These are phyloP conservation scores for Dicrurus megarhynchus DNA, from an alignment of 2,113 vertebrate species.

Conservation along the genomic window DNA sequence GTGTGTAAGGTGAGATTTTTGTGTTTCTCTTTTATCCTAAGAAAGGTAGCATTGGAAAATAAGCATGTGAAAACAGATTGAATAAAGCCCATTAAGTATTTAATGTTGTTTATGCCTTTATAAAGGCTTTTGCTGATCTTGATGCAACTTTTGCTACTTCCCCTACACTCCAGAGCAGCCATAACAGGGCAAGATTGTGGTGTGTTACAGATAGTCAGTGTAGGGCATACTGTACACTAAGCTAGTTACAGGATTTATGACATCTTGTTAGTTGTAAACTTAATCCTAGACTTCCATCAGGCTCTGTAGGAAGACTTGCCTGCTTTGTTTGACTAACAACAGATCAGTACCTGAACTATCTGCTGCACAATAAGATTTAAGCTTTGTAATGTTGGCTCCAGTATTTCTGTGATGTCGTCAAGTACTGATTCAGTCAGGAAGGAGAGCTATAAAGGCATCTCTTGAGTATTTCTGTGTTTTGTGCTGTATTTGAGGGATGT, in stretches of 20 bases:
- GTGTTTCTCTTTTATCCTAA: background rate
- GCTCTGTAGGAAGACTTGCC: background rate
- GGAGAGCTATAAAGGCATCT: background rate
- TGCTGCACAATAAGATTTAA: background rate
- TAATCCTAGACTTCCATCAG: background rate
- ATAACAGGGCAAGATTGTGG: background rate
- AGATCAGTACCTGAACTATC: background rate
- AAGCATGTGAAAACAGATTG: background rate
- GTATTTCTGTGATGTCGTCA: background rate
- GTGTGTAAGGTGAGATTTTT: slow-evolving; percentile 74
- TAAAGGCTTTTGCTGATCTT: background rate
- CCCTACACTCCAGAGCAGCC: background rate
- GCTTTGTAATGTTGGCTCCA: background rate
- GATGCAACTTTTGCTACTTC: background rate
- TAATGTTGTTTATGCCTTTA: background rate
- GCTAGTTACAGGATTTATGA: background rate
- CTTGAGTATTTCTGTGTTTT: background rate
- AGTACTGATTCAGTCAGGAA: background rate
- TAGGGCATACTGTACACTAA: background rate
- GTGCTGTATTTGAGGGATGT: background rate
- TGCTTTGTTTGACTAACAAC: background rate
- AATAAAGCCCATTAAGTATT: background rate
- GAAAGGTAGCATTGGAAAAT: background rate
- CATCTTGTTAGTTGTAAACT: background rate
- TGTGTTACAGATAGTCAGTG: background rate